Evolutionary conservation across 92 coral and sea anemone species (phyloP).

Genomic region (Porites rus): DNA sequence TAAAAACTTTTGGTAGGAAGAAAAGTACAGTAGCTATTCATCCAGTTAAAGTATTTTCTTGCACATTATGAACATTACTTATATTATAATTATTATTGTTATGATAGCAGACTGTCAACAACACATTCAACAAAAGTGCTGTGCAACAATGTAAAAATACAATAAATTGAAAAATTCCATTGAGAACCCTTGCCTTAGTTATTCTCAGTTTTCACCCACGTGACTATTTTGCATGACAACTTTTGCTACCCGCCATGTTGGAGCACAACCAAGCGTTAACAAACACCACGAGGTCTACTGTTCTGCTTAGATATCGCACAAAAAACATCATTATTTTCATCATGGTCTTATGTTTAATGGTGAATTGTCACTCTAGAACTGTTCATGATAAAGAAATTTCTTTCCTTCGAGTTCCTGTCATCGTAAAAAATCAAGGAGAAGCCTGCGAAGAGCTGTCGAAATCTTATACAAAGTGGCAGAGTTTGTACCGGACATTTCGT

Average conservation of each 20-base stretch:
- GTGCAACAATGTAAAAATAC: too few relatives aligned
- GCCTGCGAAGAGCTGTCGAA: constrained; percentile 33
- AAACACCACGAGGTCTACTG: constrained; percentile 13
- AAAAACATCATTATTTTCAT: constrained; percentile 7
- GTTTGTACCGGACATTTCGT: constrained; percentile 53
- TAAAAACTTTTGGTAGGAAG: too few relatives aligned
- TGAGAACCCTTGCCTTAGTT: too few relatives aligned
- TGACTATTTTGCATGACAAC: too few relatives aligned
- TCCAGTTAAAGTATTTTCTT: too few relatives aligned
- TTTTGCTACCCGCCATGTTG: too few relatives aligned
- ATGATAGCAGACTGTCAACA: too few relatives aligned
- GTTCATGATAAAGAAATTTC: neutral
- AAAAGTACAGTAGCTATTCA: too few relatives aligned
- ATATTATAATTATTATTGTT: too few relatives aligned
- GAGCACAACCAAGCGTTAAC: neutral
- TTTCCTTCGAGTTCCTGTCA: neutral
- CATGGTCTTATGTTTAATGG: neutral
- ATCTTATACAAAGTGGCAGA: constrained; percentile 29
- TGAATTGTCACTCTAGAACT: neutral
- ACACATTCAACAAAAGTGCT: too few relatives aligned
- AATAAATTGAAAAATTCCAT: too few relatives aligned
- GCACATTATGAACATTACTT: too few relatives aligned
- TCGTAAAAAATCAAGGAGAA: neutral
- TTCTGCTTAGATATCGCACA: constrained; percentile 9
- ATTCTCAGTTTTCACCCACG: neutral